Percentiles rank a stretch among this genome's conserved stretches.
These are phyloP conservation scores for Ctena decussata DNA, from an alignment of 2,888 invertebrate genomes.

Conservation along the genomic window DNA sequence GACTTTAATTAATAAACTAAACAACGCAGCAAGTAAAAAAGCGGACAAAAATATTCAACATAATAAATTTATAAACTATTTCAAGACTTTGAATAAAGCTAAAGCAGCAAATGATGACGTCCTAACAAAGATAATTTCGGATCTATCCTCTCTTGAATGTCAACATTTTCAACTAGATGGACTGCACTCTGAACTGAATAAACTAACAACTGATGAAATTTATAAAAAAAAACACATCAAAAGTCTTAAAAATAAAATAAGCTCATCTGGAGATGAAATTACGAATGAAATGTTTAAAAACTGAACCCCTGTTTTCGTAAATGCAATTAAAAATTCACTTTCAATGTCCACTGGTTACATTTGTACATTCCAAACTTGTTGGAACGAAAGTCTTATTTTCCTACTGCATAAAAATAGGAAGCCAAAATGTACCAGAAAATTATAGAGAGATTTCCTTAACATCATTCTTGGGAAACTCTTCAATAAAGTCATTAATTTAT, in stretches of 20 bases:
- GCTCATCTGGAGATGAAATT: background rate
- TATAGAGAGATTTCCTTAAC: conserved; percentile 29
- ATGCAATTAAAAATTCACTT: background rate
- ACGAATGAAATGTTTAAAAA: background rate
- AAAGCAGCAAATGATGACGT: no score
- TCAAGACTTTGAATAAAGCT: no score
- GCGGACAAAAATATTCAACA: no score
- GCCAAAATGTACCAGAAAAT: conserved; percentile 9
- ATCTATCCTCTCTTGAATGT: no score
- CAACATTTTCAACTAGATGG: no score
- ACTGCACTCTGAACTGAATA: no score
- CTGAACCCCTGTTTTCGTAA: background rate
- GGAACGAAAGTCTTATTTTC: background rate
- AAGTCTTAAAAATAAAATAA: no score
- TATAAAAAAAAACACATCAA: no score
- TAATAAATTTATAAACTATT: no score
- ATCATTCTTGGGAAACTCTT: conserved; percentile 29
- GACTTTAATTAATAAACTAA: no score
- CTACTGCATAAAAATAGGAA: conserved; percentile 4
- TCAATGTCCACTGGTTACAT: background rate
- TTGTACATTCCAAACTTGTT: background rate
- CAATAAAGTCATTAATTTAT: conserved; percentile 21
- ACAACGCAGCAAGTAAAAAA: no score
- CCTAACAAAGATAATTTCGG: no score
- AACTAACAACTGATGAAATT: background rate